These are phyloP conservation scores for Corythoichthys intestinalis DNA, from an alignment of 2,113 vertebrate genomes.

Conservation along the genomic window DNA sequence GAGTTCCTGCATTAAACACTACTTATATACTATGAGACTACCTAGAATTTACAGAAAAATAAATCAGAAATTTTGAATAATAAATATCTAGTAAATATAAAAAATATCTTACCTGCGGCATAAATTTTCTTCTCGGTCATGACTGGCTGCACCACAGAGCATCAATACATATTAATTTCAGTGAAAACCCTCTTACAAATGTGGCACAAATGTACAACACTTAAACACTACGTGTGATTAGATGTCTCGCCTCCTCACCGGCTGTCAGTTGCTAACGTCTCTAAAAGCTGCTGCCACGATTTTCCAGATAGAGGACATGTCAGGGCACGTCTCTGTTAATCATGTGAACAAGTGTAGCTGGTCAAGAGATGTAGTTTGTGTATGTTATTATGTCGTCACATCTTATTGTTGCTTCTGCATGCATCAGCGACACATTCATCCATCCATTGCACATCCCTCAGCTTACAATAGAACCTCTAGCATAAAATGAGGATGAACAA, in stretches of 20 bases:
- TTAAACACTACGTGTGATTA: not conserved
- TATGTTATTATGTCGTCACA: not conserved
- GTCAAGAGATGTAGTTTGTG: not conserved
- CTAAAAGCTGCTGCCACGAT: not conserved
- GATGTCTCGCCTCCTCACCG: not conserved
- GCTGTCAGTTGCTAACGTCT: not conserved
- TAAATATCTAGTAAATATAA: too few relatives aligned
- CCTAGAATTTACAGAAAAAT: too few relatives aligned
- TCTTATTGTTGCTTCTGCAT: not conserved
- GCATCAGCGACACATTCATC: not conserved
- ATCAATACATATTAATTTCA: not conserved
- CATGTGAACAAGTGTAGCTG: not conserved
- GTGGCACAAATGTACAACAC: not conserved
- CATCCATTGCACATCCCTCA: too few relatives aligned
- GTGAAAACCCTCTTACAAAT: not conserved
- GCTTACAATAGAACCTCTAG: too few relatives aligned
- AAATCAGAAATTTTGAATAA: too few relatives aligned
- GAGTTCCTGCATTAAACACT: too few relatives aligned
- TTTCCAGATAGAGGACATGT: not conserved
- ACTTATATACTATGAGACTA: too few relatives aligned
- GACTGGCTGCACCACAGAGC: too few relatives aligned
- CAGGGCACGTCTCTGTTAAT: not conserved
- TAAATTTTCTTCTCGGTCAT: too few relatives aligned
- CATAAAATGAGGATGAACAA: too few relatives aligned
- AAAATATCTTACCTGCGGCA: too few relatives aligned